Conservation (phyloP, 2,888 invertebrate genomes). For the Orthosia cruda region DNA sequence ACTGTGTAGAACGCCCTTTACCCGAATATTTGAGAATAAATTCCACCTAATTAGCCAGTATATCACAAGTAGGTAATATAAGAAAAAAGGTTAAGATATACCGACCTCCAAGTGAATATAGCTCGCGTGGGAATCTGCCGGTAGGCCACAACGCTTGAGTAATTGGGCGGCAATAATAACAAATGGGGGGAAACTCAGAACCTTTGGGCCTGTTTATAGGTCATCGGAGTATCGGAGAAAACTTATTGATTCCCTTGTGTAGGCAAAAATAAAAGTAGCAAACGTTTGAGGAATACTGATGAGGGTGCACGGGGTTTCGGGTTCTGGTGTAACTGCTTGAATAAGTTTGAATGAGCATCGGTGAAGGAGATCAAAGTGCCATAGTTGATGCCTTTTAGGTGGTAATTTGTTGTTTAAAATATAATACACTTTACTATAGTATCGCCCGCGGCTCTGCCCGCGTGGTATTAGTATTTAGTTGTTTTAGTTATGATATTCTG, state of each 20-base stretch:
- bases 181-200: constrained; percentile 71
- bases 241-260: constrained; percentile 68
- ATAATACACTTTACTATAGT: too few relatives aligned
- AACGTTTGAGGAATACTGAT: constrained; percentile 62
- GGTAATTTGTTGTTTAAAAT: too few relatives aligned
- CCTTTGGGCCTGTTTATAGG: constrained; percentile 71
- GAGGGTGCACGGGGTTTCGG: constrained; percentile 43
- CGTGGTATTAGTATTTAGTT: too few relatives aligned
- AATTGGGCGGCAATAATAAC: constrained; percentile 77
- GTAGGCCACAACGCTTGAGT: constrained; percentile 71
- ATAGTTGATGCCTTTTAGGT: too few relatives aligned
- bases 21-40: constrained; percentile 6
- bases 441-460: too few relatives aligned
- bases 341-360: neutral
- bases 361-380: too few relatives aligned
- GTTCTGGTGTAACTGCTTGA: neutral
- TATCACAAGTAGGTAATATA: constrained; percentile 54
- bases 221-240: constrained; percentile 63
- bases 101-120: constrained; percentile 75
- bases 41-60: constrained; percentile 53
- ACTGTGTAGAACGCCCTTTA: neutral
- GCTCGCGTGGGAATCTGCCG: constrained; percentile 73
- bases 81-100: constrained; percentile 70
- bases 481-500: too few relatives aligned
- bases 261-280: constrained; percentile 64